Evolutionary conservation across 2,113 vertebrate species (phyloP).

Genomic region (Pyrgilauda ruficollis): DNA sequence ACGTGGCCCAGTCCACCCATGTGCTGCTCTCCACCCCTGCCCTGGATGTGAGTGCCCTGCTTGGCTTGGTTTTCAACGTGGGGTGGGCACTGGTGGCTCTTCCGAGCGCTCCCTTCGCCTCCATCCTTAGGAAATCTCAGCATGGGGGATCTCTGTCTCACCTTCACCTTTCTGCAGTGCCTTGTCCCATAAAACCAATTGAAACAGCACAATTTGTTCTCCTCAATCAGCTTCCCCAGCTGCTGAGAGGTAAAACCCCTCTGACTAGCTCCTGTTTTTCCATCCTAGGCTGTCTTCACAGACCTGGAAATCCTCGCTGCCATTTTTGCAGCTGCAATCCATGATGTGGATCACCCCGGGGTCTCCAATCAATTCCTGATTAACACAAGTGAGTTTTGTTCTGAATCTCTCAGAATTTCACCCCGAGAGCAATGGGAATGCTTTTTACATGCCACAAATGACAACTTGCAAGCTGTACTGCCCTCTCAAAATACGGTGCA

Average conservation of each 20-base stretch:
- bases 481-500: not conserved
- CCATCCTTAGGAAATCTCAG: not conserved
- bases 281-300: conserved; percentile 91
- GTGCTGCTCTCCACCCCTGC: conserved; percentile 95
- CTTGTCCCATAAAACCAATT: not conserved
- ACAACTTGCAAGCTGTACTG: not conserved
- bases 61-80: not conserved
- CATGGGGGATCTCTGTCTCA: not conserved
- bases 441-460: not conserved
- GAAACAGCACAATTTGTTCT: not conserved
- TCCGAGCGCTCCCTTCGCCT: not conserved
- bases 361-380: conserved; percentile 99
- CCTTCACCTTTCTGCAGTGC: not conserved
- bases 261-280: not conserved
- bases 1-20: conserved; percentile 95
- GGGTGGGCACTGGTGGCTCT: not conserved
- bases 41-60: conserved; percentile 83
- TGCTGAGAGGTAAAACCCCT: not conserved
- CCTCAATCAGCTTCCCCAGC: not conserved
- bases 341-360: conserved; percentile 97
- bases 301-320: conserved; percentile 96
- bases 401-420: not conserved
- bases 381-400: conserved; percentile 90
- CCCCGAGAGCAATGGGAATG: not conserved
- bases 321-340: conserved; percentile 96